These are phyloP conservation scores for Eurytoma adleriae DNA, from an alignment of 2,888 invertebrate genomes.

Conservation along the genomic window DNA sequence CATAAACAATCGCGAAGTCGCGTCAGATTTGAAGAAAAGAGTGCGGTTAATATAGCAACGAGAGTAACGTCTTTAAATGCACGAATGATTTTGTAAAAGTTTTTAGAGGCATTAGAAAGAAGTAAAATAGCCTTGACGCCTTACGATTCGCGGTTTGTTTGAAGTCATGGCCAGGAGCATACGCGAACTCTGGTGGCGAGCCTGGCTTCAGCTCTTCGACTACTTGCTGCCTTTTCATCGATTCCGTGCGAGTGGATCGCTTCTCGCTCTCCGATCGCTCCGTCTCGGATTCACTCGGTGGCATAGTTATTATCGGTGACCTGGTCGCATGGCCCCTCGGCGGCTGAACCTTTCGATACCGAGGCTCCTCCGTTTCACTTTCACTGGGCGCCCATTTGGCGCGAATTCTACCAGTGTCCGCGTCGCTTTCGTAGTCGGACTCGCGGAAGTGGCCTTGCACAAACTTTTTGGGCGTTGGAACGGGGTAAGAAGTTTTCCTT, in stretches of 20 bases:
- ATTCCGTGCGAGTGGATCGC: constrained; percentile 62
- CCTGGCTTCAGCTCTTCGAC: constrained; percentile 76
- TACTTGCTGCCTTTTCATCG: constrained; percentile 56
- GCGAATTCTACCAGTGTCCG: constrained; percentile 80
- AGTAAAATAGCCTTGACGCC: constrained; percentile 58
- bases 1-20: constrained; percentile 17
- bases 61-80: too few species aligned
- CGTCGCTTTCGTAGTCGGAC: constrained; percentile 85
- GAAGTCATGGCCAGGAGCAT: constrained; percentile 73
- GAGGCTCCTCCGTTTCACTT: constrained; percentile 79
- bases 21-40: constrained; percentile 26
- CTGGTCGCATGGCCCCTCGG: constrained; percentile 75
- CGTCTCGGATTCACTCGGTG: constrained; percentile 69
- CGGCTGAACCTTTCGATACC: constrained; percentile 81
- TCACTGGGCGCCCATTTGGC: constrained; percentile 82
- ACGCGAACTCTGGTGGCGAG: constrained; percentile 80
- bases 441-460: constrained; percentile 82
- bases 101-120: constrained; percentile 2
- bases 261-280: constrained; percentile 72
- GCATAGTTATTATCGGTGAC: constrained; percentile 77
- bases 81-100: too few species aligned
- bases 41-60: too few species aligned
- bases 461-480: constrained; percentile 82
- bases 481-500: constrained; percentile 62
- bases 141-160: constrained; percentile 73